Percentiles rank a stretch among this genome's conserved stretches.
Conservation (phyloP, 2,797 vertebrate genomes). For the Sebastes wilsoni region DNA sequence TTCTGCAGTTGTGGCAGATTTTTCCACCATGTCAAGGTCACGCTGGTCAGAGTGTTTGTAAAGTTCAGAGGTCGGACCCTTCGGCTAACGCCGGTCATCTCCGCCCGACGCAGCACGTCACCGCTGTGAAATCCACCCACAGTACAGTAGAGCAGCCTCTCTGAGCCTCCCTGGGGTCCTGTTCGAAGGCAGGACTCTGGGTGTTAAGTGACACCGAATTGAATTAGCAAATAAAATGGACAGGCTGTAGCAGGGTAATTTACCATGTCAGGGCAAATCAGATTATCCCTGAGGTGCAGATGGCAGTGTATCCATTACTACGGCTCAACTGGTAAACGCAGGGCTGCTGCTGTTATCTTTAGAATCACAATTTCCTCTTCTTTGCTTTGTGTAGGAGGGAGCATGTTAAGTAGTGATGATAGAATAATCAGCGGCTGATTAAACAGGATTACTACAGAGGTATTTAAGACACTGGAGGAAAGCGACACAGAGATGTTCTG, state of each 20-base stretch:
- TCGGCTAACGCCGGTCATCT: neutral
- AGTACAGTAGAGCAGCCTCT: conserved; percentile 1
- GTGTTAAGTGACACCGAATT: conserved; percentile 71
- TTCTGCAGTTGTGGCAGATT: conserved; percentile 12
- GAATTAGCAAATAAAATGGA: conserved; percentile 73
- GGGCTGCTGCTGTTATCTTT: conserved; percentile 41
- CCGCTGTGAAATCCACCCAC: neutral
- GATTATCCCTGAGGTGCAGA: conserved; percentile 73
- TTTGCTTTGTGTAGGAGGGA: conserved; percentile 22
- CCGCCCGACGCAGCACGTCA: neutral
- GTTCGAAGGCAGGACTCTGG: conserved; percentile 32
- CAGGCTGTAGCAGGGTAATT: conserved; percentile 67
- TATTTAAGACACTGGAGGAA: conserved; percentile 51
- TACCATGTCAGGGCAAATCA: conserved; percentile 75
- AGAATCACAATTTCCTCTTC: conserved; percentile 30
- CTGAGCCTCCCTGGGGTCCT: neutral
- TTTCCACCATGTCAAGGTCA: conserved; percentile 21
- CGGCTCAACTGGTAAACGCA: conserved; percentile 49
- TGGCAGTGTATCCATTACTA: conserved; percentile 68
- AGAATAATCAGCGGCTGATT: conserved; percentile 50
- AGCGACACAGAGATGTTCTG: conserved; percentile 3
- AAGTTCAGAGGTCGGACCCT: conserved; percentile 2
- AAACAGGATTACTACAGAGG: conserved; percentile 36
- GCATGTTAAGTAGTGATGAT: conserved; percentile 29
- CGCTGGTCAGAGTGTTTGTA: conserved; percentile 5